Evolutionary conservation across 2,888 invertebrate genomes (phyloP).

Genomic region (Ophioninae sp.): DNA sequence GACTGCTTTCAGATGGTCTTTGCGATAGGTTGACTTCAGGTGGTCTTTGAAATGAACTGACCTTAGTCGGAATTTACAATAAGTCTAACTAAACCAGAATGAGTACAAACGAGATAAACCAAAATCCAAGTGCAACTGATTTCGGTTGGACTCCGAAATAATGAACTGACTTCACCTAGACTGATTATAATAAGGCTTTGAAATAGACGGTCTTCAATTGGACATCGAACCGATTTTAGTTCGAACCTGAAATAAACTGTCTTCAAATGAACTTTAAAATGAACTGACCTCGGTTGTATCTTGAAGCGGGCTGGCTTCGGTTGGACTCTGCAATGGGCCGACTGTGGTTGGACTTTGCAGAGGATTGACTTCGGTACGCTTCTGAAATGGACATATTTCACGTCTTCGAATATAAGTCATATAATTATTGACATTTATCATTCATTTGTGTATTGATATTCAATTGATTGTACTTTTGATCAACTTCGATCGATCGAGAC

Average conservation of each 20-base stretch:
- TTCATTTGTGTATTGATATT: background rate
- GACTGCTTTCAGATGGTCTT: no score
- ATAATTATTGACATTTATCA: background rate
- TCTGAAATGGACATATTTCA: no score
- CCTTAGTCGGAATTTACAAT: background rate
- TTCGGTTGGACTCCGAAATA: no score
- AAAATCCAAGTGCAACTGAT: no score
- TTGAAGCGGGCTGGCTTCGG: background rate
- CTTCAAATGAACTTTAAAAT: background rate
- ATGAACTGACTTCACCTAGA: no score
- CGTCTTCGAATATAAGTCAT: background rate
- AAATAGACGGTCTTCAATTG: no score
- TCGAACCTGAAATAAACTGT: background rate
- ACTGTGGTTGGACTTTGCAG: background rate
- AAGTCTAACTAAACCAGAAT: no score
- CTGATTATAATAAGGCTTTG: no score
- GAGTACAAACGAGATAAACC: no score
- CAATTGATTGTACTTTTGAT: background rate
- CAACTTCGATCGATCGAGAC: background rate
- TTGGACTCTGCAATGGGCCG: background rate
- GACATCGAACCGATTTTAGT: no score
- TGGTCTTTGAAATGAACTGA: background rate
- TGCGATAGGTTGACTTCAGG: background rate
- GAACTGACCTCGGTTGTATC: background rate
- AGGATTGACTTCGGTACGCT: background rate